Base-by-base conservation (phyloP, 2,113 vertebrate species). In the Tamias sibiricus region DNA sequence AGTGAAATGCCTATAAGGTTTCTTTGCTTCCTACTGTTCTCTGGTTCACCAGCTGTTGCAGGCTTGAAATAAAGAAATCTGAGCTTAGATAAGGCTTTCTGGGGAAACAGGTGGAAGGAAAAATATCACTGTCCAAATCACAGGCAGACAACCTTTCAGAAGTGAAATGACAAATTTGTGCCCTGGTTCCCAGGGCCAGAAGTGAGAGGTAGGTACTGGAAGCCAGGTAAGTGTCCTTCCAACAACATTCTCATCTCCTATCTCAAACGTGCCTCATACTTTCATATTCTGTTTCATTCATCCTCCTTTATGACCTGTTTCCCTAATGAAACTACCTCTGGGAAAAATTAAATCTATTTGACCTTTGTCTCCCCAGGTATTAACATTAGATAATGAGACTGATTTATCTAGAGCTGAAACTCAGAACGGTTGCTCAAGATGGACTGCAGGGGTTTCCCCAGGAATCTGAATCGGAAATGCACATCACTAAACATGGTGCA, bases 81-180 rank as follows among this genome's bases (percentile, higher is more conserved):
- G 96, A 96, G 71, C 95, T 97, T 66, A 82, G 86, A 64, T 13
- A 68, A 93, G 49, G 76, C 54, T 97, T 94, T 94, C 80, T 82
- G 83, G 19, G 32, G 28, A 76, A 97, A 9, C 1, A 97, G 16
- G 82, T 88, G 97, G 89, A 22, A 95, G 59, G 59, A 75, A 94
- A 84, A 77, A 80, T 40, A 37, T 22, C 17, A 35, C n/a, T 81
- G 89, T 28, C 66, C 52, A 62, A 54, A 20, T n/a, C 76, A 37
- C 32, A 57, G 10, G 54, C 82, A 93, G 35, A 87, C 6, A 30
- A n/a, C 22, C 35, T 64, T 68, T 71, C 19, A 49, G 71, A 83
- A 89, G 37, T 2, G 1, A 47, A 87, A 87, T 12, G 37, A 17
- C 30, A 54, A 59, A 66, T 19, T 16, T 14, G 64, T 49, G 54